A percentile compares a stretch with the other conserved stretches of the same genome.
Evolutionary conservation across 2,113 vertebrate genomes (phyloP).

Genomic region (Labeo catla): DNA sequence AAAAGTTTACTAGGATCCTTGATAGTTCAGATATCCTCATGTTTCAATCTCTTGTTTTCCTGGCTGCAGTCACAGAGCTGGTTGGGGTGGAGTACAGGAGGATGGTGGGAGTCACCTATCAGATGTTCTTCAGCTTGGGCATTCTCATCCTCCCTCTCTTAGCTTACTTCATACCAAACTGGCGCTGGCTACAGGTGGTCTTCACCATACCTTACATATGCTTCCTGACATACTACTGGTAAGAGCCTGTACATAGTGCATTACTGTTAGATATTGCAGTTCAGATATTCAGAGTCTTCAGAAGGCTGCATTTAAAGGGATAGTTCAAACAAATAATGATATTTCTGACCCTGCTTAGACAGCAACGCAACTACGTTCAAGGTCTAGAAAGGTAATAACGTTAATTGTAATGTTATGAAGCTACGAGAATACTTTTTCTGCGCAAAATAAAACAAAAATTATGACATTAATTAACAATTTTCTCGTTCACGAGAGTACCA

Average conservation of each 20-base stretch:
- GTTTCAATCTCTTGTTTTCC: not conserved
- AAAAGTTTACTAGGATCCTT: not conserved
- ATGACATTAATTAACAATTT: no score
- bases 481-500: no score
- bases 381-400: no score
- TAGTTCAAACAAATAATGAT: no score
- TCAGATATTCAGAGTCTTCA: no score
- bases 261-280: no score
- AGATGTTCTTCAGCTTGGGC: constrained; percentile 93
- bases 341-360: no score
- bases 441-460: no score
- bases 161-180: constrained; percentile 87
- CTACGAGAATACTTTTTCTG: no score
- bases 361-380: no score
- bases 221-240: constrained; percentile 95
- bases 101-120: constrained; percentile 87
- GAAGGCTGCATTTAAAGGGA: no score
- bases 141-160: constrained; percentile 90
- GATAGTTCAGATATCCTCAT: not conserved
- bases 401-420: no score
- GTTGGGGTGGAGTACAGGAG: constrained; percentile 90
- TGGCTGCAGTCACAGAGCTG: constrained; percentile 87
- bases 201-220: constrained; percentile 88
- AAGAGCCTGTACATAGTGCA: constrained; percentile 49
- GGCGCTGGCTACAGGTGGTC: constrained; percentile 91